phyloP scores from a whole-genome alignment of 2,113 vertebrate genomes.

The Phylloscopus trochilus region DNA sequence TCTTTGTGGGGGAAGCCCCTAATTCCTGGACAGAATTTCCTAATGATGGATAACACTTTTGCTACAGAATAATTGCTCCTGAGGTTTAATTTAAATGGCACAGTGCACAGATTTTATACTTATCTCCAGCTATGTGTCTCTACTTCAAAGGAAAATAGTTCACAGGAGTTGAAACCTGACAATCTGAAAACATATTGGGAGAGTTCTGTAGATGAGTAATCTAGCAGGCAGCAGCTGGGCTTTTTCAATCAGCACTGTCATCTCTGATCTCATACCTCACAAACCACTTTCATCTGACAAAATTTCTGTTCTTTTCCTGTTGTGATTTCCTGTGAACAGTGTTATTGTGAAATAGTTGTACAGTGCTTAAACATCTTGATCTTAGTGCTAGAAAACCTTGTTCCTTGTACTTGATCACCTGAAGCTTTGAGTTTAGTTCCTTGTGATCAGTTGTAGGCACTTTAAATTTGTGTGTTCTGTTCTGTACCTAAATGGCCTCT shows the following conservation, averaged over 20 bases:
- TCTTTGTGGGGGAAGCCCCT: not conserved
- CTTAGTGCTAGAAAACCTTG: not conserved
- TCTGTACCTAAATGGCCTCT: not conserved
- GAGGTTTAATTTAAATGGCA: not conserved
- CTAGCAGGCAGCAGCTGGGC: not conserved
- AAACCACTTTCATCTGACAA: not conserved
- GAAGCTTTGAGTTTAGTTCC: not conserved
- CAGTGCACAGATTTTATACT: not conserved
- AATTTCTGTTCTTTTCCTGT: not conserved
- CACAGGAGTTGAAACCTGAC: not conserved
- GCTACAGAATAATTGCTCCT: not conserved
- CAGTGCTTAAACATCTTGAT: not conserved
- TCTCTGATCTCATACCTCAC: not conserved
- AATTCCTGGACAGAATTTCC: not conserved
- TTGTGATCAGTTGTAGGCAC: not conserved
- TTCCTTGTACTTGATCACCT: not conserved
- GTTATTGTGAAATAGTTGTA: not conserved
- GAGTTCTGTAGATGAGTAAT: conserved; percentile 2
- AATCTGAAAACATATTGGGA: not conserved
- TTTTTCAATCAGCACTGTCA: not conserved
- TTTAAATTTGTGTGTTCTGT: not conserved
- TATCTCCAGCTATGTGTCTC: not conserved
- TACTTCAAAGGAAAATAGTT: not conserved
- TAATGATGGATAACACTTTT: not conserved
- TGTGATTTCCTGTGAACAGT: not conserved